Evolutionary conservation across 2,888 invertebrate genomes (phyloP).

Genomic region (Agapostemon virescens): DNA sequence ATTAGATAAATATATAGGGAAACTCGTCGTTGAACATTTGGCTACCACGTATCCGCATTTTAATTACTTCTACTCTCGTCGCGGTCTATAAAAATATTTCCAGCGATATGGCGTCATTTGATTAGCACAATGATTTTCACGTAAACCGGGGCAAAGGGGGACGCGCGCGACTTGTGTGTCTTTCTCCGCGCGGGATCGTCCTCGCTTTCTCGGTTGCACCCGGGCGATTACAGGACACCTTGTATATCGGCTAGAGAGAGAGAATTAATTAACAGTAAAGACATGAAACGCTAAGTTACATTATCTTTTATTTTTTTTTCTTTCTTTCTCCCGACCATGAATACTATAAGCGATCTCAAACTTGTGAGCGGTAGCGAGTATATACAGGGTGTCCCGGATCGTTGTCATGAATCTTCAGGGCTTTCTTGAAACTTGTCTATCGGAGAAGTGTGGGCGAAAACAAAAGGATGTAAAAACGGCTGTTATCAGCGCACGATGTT

Average conservation of each 20-base stretch:
- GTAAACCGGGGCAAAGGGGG: not conserved
- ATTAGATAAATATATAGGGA: not conserved
- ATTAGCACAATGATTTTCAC: not conserved
- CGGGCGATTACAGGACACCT: not conserved
- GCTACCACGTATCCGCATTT: not conserved
- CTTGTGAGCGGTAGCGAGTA: slow-evolving; percentile 17
- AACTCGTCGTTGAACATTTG: not conserved
- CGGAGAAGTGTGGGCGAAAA: not conserved
- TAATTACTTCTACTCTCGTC: not conserved
- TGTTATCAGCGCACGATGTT: not conserved
- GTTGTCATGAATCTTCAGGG: not conserved
- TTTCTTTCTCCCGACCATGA: slow-evolving; percentile 17
- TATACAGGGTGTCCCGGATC: slow-evolving; percentile 13
- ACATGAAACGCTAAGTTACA: slow-evolving; percentile 17
- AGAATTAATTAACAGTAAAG: slow-evolving; percentile 11
- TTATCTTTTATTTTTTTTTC: slow-evolving; percentile 19
- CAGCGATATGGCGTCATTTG: not conserved
- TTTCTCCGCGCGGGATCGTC: not conserved
- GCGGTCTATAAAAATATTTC: slow-evolving; percentile 2
- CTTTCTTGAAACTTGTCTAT: not conserved
- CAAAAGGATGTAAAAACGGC: not conserved
- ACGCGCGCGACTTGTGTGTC: too few relatives aligned
- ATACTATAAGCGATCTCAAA: slow-evolving; percentile 21
- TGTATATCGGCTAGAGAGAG: slow-evolving; percentile 9
- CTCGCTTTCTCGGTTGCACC: not conserved